phyloP scores from a whole-genome alignment of 2,888 invertebrate genomes.

The Adela reaumurella region DNA sequence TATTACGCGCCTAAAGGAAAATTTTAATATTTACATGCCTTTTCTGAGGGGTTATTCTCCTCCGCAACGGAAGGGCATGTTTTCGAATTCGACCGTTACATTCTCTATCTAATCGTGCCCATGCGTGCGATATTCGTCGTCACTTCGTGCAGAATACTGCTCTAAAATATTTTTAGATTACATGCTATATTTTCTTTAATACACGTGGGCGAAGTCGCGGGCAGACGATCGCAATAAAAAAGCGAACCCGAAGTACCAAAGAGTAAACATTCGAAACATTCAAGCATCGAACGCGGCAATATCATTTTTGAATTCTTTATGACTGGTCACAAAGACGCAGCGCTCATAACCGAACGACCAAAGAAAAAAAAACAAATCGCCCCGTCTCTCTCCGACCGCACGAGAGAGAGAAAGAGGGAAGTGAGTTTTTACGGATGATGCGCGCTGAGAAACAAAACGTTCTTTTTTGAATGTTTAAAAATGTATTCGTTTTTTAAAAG shows the following conservation, averaged over 20 bases:
- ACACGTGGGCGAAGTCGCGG: no score
- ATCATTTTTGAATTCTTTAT: constrained; percentile 40
- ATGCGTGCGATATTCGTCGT: no score
- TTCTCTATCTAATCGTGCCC: no score
- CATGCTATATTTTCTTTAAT: no score
- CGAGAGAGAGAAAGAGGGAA: background rate
- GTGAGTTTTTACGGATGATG: constrained; percentile 15
- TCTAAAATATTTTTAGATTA: no score
- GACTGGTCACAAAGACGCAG: constrained; percentile 24
- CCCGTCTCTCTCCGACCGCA: background rate
- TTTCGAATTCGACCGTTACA: no score
- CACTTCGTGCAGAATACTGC: no score
- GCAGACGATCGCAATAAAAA: background rate
- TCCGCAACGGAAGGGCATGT: no score
- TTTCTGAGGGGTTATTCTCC: no score
- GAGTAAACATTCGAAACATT: background rate
- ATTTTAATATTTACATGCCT: no score
- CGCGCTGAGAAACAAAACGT: constrained; percentile 30
- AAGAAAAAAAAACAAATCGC: background rate
- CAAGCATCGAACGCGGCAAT: constrained; percentile 7
- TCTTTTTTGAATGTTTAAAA: constrained; percentile 23
- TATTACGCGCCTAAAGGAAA: no score
- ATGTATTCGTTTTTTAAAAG: constrained; percentile 22
- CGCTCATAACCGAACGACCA: constrained; percentile 6
- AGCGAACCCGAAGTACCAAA: background rate